A percentile compares a stretch with the other conserved stretches of the same genome.
phyloP scores from a whole-genome alignment of 2,797 vertebrate species.

The Esox masquinongy region DNA sequence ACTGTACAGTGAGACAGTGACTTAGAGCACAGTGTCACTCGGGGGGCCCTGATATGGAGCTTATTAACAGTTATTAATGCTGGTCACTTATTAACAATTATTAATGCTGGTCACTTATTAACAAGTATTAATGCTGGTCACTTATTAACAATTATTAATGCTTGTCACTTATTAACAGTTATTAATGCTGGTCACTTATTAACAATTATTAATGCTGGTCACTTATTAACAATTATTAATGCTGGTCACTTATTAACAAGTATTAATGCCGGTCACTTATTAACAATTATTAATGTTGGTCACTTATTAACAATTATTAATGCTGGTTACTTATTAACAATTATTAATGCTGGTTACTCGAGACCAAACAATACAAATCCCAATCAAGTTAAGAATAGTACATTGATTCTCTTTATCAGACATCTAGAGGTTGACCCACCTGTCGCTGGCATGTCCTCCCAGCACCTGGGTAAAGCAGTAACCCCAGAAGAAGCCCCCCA shows the following conservation, averaged over 20 bases:
- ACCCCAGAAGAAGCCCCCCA: conserved; percentile 94
- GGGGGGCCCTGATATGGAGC: neutral
- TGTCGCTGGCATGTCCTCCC: conserved; percentile 87
- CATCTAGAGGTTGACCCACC: conserved; percentile 45
- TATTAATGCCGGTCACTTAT: no score
- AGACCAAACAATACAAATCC: neutral
- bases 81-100: neutral
- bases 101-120: neutral
- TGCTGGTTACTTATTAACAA: neutral
- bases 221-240: neutral
- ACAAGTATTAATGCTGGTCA: no score
- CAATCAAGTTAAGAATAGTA: neutral
- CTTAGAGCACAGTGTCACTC: neutral
- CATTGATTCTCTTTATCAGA: neutral
- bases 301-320: neutral
- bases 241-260: neutral
- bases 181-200: no score
- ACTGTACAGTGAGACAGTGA: neutral
- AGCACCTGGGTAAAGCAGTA: conserved; percentile 90
- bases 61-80: neutral
- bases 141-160: neutral
- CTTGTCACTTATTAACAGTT: neutral
- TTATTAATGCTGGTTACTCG: neutral
- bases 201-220: neutral
- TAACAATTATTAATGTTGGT: neutral